phyloP scores from a whole-genome alignment of 2,797 vertebrate species.

The Botia almorhae region DNA sequence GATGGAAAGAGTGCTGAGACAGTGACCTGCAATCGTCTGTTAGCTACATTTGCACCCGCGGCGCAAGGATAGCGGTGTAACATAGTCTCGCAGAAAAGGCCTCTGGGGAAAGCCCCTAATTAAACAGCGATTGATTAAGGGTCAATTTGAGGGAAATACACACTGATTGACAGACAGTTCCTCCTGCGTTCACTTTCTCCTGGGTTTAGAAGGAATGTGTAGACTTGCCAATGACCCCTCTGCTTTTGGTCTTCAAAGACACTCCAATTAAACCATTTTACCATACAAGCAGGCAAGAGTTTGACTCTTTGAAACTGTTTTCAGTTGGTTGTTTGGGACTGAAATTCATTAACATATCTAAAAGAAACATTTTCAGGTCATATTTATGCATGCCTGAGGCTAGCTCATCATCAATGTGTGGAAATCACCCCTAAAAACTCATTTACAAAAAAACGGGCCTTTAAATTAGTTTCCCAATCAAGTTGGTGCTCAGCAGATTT shows the following conservation, averaged over 20 bases:
- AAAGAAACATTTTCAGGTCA: conserved; percentile 46
- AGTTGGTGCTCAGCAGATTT: too few species aligned
- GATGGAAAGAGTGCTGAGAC: conserved; percentile 79
- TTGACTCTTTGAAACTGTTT: conserved; percentile 56
- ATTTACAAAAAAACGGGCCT: too few species aligned
- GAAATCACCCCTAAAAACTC: too few species aligned
- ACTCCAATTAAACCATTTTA: conserved; percentile 74
- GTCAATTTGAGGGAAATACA: conserved; percentile 75
- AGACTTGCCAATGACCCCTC: conserved; percentile 57
- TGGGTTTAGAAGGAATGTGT: conserved; percentile 64
- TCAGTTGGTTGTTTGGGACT: conserved; percentile 44
- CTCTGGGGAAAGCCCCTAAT: conserved; percentile 77
- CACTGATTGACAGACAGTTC: conserved; percentile 76
- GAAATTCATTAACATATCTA: conserved; percentile 20
- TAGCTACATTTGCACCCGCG: conserved; percentile 70
- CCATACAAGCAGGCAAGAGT: conserved; percentile 76
- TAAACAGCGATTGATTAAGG: conserved; percentile 86
- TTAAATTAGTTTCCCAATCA: too few species aligned
- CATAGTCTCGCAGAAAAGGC: conserved; percentile 72
- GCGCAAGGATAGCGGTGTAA: conserved; percentile 68
- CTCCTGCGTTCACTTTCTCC: conserved; percentile 58
- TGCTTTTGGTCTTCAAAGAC: conserved; percentile 76
- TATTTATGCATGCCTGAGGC: conserved; percentile 36
- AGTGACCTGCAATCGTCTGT: conserved; percentile 64
- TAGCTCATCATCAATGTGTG: conserved; percentile 3